phyloP scores from a whole-genome alignment of 2,888 invertebrate genomes.

The Limulus polyphemus region DNA sequence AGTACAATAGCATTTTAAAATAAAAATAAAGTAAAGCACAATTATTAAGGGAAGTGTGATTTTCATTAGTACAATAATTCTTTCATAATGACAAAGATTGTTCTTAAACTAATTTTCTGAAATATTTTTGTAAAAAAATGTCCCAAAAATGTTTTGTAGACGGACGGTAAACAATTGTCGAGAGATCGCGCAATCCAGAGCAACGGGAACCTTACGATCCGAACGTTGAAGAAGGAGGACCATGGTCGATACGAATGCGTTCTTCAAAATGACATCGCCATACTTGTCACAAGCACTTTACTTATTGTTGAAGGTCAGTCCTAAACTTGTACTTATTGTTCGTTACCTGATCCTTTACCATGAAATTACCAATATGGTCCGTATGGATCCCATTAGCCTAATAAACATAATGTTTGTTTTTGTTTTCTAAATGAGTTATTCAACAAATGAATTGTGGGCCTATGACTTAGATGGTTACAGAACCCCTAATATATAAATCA shows the following conservation, averaged over 20 bases:
- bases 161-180: constrained; percentile 26
- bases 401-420: no score
- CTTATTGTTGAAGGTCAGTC: constrained; percentile 36
- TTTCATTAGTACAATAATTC: background rate
- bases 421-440: no score
- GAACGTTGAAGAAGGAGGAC: constrained; percentile 70
- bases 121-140: no score
- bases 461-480: no score
- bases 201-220: constrained; percentile 83
- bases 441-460: no score
- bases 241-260: constrained; percentile 94
- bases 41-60: no score
- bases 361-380: background rate
- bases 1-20: no score
- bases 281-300: constrained; percentile 62
- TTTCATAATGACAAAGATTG: background rate
- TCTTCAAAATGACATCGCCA: constrained; percentile 87
- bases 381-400: no score
- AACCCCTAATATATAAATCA: no score
- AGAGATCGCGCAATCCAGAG: constrained; percentile 37
- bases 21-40: no score
- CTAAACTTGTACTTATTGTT: background rate
- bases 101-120: background rate
- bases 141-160: constrained; percentile 8
- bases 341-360: background rate